Conservation (phyloP, 2,797 vertebrate genomes). For the Sarcophilus harrisii region DNA sequence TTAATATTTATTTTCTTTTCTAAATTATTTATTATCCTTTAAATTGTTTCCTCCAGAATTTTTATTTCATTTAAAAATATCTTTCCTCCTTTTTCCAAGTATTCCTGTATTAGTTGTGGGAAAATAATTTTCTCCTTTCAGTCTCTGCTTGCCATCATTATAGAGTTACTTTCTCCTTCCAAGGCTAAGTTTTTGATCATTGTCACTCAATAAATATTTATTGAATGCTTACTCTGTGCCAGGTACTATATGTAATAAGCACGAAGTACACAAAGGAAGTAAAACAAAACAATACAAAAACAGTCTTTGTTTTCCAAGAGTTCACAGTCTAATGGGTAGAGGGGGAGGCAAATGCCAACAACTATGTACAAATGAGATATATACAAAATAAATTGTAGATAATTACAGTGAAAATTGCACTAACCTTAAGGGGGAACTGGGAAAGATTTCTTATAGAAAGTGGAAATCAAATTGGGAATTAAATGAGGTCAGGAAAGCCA, state of each 20-base stretch:
- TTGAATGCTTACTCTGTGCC: no score
- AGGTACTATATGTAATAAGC: background rate
- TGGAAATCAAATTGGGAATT: no score
- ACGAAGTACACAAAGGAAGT: background rate
- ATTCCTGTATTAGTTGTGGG: background rate
- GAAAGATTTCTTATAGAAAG: no score
- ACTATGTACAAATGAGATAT: no score
- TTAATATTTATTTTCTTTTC: background rate
- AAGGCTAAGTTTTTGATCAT: background rate
- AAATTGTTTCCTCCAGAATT: background rate
- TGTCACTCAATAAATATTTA: background rate
- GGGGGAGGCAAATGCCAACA: no score
- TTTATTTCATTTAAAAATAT: background rate
- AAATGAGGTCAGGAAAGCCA: no score
- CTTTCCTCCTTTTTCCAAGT: background rate
- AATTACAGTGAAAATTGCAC: no score
- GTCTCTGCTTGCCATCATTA: background rate
- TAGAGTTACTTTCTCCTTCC: background rate
- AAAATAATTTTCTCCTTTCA: background rate
- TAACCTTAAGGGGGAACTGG: no score
- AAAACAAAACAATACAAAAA: background rate
- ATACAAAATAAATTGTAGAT: no score
- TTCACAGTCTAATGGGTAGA: no score
- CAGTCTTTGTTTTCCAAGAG: background rate
- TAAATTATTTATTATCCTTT: background rate